A percentile compares a stretch with the other conserved stretches of the same genome.
phyloP scores from a whole-genome alignment of 2,797 vertebrate species.

The Gymnodraco acuticeps region DNA sequence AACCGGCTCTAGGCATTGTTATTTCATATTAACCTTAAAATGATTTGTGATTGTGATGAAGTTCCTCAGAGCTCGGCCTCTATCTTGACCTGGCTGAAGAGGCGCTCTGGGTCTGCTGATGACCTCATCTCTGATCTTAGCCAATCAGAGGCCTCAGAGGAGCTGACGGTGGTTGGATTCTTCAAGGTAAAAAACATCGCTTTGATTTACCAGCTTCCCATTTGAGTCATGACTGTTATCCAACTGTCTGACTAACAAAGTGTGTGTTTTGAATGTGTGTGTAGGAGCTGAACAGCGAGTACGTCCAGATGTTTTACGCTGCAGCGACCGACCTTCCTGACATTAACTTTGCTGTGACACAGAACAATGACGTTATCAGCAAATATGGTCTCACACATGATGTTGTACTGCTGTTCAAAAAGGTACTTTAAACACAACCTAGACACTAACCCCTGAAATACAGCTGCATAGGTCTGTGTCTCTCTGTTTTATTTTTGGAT shows the following conservation, averaged over 20 bases:
- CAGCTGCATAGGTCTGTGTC: not conserved
- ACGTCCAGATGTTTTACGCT: conserved; percentile 83
- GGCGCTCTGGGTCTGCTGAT: conserved; percentile 86
- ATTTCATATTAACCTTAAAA: not conserved
- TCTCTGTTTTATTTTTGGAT: not conserved
- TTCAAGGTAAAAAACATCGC: conserved; percentile 86
- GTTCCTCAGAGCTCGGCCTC: conserved; percentile 87
- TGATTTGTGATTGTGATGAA: conserved; percentile 55
- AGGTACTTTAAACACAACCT: conserved; percentile 78
- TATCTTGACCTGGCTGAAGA: conserved; percentile 91
- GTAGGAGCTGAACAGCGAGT: conserved; percentile 85
- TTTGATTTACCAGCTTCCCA: not conserved
- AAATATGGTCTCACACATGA: conserved; percentile 83
- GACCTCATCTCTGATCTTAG: conserved; percentile 83
- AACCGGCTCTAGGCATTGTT: not conserved
- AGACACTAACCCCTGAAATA: not conserved
- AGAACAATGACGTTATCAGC: conserved; percentile 71
- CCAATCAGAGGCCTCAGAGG: conserved; percentile 81
- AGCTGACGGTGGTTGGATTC: conserved; percentile 90
- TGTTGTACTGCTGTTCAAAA: conserved; percentile 87
- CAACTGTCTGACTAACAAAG: not conserved
- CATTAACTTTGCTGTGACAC: conserved; percentile 86
- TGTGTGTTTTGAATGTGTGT: conserved; percentile 37
- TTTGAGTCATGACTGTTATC: not conserved
- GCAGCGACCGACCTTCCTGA: conserved; percentile 88